Evolutionary conservation across 2,797 vertebrate species (phyloP).

Genomic region (Peromyscus eremicus): DNA sequence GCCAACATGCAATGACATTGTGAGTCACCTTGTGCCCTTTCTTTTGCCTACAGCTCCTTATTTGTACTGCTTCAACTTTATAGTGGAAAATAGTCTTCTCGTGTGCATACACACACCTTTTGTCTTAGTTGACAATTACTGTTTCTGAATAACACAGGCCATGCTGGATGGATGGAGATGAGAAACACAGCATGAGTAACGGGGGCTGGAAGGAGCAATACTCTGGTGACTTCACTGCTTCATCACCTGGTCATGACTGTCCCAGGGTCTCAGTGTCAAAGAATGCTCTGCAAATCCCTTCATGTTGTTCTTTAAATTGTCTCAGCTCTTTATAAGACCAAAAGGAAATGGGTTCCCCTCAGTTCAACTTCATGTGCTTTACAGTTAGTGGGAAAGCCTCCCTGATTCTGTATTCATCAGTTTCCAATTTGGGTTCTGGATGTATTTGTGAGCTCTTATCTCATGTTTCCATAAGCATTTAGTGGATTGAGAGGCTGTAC

Average conservation of each 20-base stretch:
- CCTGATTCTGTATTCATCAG: background rate
- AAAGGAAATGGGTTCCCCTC: background rate
- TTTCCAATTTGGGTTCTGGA: background rate
- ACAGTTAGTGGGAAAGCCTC: background rate
- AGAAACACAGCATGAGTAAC: background rate
- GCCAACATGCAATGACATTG: background rate
- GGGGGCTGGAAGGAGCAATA: background rate
- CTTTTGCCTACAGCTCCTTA: background rate
- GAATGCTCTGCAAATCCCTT: background rate
- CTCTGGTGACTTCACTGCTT: background rate
- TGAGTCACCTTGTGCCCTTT: background rate
- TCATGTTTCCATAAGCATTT: background rate
- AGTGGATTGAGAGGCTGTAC: background rate
- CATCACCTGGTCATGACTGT: background rate
- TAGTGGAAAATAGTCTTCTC: background rate
- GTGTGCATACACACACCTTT: background rate
- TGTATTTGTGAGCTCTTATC: background rate
- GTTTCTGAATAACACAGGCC: background rate
- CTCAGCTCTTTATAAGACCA: background rate
- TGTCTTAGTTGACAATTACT: background rate
- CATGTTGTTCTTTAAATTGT: background rate
- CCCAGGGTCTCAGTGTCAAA: background rate
- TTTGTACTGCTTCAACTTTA: background rate
- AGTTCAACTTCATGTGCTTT: background rate
- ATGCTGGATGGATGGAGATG: background rate